Percentiles rank a stretch among this genome's conserved stretches.
These are phyloP conservation scores for Oplegnathus fasciatus DNA, from an alignment of 2,113 vertebrate genomes.

Conservation along the genomic window DNA sequence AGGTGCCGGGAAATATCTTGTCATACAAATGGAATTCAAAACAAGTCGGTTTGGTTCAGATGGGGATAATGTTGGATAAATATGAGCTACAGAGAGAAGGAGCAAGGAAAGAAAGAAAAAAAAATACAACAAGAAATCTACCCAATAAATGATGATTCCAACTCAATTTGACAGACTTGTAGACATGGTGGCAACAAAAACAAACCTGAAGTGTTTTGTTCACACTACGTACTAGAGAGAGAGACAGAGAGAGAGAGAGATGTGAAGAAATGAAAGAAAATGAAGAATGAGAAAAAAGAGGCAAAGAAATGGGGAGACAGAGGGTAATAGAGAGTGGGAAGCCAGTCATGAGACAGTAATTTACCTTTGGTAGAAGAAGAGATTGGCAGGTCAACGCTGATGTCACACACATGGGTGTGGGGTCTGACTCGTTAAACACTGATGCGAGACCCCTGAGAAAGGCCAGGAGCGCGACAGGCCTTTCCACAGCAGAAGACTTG, in stretches of 20 bases:
- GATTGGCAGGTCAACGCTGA: not conserved
- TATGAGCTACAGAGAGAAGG: conserved; percentile 19
- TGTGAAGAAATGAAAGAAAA: not conserved
- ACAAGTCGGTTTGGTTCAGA: conserved; percentile 53
- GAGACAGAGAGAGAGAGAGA: not conserved
- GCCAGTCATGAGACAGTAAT: not conserved
- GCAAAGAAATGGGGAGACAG: not conserved
- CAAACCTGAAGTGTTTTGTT: conserved; percentile 7
- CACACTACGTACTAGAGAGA: not conserved
- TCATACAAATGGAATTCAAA: conserved; percentile 63
- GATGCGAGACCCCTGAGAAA: not conserved
- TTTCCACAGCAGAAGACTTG: not conserved
- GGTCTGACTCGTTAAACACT: not conserved
- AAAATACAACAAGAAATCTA: conserved; percentile 29
- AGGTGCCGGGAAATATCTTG: conserved; percentile 62
- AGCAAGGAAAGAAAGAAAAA: not conserved
- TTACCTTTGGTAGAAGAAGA: not conserved
- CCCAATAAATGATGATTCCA: conserved; percentile 42
- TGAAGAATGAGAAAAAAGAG: not conserved
- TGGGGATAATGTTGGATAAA: conserved; percentile 60
- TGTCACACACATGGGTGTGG: not conserved
- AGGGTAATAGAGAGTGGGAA: not conserved
- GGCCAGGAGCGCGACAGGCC: not conserved
- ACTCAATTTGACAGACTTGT: conserved; percentile 37
- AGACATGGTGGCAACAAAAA: conserved; percentile 31